Evolutionary conservation across 1,140 invertebrate genomes (phyloP), one percentile per base, ranked within the genome.

Genomic region (Halesus radiatus): DNA sequence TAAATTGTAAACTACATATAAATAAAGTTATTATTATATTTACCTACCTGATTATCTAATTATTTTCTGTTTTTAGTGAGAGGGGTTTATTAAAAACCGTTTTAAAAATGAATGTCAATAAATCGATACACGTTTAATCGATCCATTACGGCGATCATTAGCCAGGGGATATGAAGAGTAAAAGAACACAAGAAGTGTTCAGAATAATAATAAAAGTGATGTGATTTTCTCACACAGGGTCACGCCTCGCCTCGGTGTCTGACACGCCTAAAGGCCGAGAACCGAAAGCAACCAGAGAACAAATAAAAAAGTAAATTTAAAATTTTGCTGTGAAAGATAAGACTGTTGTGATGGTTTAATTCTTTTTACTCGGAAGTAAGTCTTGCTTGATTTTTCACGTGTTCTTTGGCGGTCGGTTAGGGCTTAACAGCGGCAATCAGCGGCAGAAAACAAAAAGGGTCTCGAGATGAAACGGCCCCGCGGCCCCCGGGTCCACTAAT

Each of bases 401-500:
- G 62, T 10, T 66, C 23, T 15, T 50, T 45, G 37, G 66, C 32
- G 29, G 37, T 10, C 37, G 29, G 22, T 50, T 50, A 18, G 66
- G 66, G 29, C 37, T 70, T 70, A 70, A 74, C 70, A 74, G 70
- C 70, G 70, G 79, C 79, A 80, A 80, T 80, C 79, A 80, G 79
- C 70, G 79, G 54, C 53, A 60, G 32, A 78, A 78, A 81, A 81
- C 74, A 75, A 76, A 74, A 81, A 81, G 54, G 52, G 53, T 26
- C 53, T 20, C 18, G 73, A 77, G 74, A 78, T 81, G 80, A 78
- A 78, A 77, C 62, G 66, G 76, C n/a, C 60, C 74, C 80, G 79
- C 75, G 75, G 79, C 73, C 74, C 74, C 58, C 76, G 80, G 26
- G 80, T 58, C 64, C 68, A 45, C 79, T 81, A 81, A 81, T 81